A percentile compares a stretch with the other conserved stretches of the same genome.
Conservation (phyloP, 2,113 vertebrate species). For the Phycodurus eques region DNA sequence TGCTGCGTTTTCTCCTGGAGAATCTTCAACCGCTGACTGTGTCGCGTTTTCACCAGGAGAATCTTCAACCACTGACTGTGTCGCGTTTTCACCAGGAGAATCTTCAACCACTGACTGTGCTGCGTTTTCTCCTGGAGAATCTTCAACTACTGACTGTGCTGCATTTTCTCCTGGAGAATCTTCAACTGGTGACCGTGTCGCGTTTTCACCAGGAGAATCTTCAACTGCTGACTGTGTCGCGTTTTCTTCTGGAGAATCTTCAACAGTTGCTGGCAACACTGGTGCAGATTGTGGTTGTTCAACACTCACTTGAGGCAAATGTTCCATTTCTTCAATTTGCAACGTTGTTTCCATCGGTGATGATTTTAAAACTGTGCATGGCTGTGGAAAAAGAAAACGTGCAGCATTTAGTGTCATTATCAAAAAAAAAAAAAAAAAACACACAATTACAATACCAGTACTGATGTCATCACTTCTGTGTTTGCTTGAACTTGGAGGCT, state of each 20-base stretch:
- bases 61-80: background rate
- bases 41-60: background rate
- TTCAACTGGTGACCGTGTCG: too few relatives aligned
- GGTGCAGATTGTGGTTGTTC: background rate
- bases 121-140: background rate
- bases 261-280: background rate
- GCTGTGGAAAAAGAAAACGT: constrained; percentile 11
- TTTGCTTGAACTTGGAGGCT: background rate
- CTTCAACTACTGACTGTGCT: constrained; percentile 6
- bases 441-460: too few relatives aligned
- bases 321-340: constrained; percentile 20
- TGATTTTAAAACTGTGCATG: constrained; percentile 18
- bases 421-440: background rate
- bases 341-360: constrained; percentile 6
- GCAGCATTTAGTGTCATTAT: constrained; percentile 18
- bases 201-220: constrained; percentile 4
- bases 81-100: background rate
- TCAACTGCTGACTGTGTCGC: background rate
- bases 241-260: background rate
- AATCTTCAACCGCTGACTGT: too few relatives aligned
- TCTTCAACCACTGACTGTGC: constrained; percentile 1
- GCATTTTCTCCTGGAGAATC: too few relatives aligned
- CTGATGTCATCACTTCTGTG: background rate
- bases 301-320: background rate
- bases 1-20: too few relatives aligned